A percentile compares a stretch with the other conserved stretches of the same genome.
These are phyloP conservation scores for Drosophila jambulina DNA, from an alignment of 1,140 invertebrate genomes.

Conservation along the genomic window DNA sequence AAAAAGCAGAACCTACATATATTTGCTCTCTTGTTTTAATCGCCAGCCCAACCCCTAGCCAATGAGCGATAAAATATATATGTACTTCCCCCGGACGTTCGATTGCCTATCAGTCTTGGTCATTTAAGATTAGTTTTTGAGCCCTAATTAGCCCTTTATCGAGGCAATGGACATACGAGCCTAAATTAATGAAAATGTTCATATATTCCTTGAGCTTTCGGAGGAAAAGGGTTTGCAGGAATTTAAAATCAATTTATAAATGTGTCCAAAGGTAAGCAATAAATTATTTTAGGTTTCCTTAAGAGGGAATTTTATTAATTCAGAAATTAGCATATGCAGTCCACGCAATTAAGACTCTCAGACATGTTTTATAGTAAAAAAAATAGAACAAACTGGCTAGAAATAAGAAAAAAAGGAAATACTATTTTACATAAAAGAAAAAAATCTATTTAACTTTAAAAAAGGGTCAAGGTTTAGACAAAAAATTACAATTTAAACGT, in stretches of 20 bases:
- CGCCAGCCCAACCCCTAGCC: not conserved
- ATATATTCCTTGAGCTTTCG: not conserved
- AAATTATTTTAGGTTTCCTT: not conserved
- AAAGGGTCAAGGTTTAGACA: not conserved
- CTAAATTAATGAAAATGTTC: not conserved
- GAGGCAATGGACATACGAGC: not conserved
- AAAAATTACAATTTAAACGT: not conserved
- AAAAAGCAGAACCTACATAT: constrained; percentile 3
- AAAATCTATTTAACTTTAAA: not conserved
- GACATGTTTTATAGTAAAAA: not conserved
- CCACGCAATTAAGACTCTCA: not conserved
- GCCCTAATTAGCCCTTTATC: constrained; percentile 15
- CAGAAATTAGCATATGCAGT: not conserved
- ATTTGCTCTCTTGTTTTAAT: constrained; percentile 3
- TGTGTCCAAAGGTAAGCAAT: not conserved
- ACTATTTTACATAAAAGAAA: not conserved
- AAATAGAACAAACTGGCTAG: not conserved
- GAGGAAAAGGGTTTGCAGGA: not conserved
- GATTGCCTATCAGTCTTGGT: constrained; percentile 33
- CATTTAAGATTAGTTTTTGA: constrained; percentile 24
- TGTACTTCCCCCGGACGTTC: constrained; percentile 21
- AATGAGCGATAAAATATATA: constrained; percentile 5
- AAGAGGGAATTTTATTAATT: not conserved
- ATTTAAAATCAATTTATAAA: not conserved
- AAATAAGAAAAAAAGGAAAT: not conserved